Percentiles rank a stretch among this genome's conserved stretches.
Conservation (phyloP, 1,140 invertebrate species). For the Phocides pigmalion region DNA sequence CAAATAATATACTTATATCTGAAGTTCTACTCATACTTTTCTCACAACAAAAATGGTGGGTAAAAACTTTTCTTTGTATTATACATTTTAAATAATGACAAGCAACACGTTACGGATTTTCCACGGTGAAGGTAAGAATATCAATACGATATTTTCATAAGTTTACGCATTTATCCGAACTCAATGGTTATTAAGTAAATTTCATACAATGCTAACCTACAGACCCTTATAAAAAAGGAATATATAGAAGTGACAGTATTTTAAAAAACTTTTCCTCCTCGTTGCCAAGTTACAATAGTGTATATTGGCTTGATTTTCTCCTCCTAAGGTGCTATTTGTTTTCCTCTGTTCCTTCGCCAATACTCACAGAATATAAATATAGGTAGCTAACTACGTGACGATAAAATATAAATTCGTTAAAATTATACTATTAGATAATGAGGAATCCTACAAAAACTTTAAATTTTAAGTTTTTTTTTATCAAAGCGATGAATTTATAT, state of each 20-base stretch:
- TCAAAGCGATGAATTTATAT: too few relatives aligned
- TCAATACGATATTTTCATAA: background rate
- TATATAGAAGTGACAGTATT: background rate
- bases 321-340: constrained; percentile 1
- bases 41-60: constrained; percentile 12
- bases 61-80: constrained; percentile 19
- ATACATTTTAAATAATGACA: constrained; percentile 8
- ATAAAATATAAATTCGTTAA: too few relatives aligned
- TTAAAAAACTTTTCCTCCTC: background rate
- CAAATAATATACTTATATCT: constrained; percentile 40
- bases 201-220: background rate
- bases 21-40: constrained; percentile 29
- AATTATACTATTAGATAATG: too few relatives aligned
- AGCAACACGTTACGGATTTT: background rate
- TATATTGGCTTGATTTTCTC: background rate
- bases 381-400: background rate
- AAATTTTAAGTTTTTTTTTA: too few relatives aligned
- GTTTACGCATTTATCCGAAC: too few relatives aligned
- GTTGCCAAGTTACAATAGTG: constrained; percentile 1
- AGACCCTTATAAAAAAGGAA: background rate
- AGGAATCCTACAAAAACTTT: too few relatives aligned
- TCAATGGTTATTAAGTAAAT: background rate
- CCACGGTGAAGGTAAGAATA: background rate
- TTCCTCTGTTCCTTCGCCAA: background rate
- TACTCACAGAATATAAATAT: background rate